Percentiles rank a stretch among this genome's conserved stretches.
These are phyloP conservation scores for Agrotis clavis DNA, from an alignment of 2,888 invertebrate genomes.

Conservation along the genomic window DNA sequence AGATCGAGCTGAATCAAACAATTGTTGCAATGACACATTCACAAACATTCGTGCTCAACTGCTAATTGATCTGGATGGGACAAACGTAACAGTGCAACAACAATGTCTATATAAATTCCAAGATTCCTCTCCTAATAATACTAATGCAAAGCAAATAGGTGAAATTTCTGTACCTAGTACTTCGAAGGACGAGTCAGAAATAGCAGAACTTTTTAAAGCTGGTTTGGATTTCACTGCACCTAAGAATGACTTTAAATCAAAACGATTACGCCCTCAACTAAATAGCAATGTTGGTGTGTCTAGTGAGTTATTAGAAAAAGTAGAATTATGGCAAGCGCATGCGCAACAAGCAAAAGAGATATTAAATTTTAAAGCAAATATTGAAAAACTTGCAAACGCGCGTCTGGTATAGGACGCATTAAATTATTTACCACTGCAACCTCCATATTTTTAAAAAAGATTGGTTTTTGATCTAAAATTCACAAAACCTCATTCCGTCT, in stretches of 20 bases:
- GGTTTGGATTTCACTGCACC: neutral
- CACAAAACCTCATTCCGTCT: too few species aligned
- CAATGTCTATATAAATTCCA: neutral
- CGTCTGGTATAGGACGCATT: slow-evolving; percentile 68
- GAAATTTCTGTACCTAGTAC: neutral
- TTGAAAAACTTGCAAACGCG: neutral
- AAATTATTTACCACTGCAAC: slow-evolving; percentile 77
- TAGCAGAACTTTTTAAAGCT: slow-evolving; percentile 36
- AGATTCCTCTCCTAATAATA: neutral
- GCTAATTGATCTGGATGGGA: slow-evolving; percentile 26
- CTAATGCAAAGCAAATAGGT: neutral
- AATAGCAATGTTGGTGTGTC: slow-evolving; percentile 63
- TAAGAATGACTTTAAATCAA: slow-evolving; percentile 28
- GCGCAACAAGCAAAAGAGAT: neutral
- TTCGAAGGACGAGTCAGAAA: slow-evolving; percentile 52
- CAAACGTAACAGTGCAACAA: slow-evolving; percentile 2
- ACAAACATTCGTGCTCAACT: slow-evolving; percentile 73
- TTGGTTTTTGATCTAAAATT: slow-evolving; percentile 41
- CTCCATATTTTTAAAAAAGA: slow-evolving; percentile 77
- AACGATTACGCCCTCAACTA: slow-evolving; percentile 59
- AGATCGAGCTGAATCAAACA: slow-evolving; percentile 65
- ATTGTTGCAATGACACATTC: slow-evolving; percentile 64
- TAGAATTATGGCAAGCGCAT: slow-evolving; percentile 57
- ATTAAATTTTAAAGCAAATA: neutral
- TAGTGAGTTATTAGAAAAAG: slow-evolving; percentile 69